Evolutionary conservation across 2,113 vertebrate species (phyloP).

Genomic region (Malaclemys terrapin): DNA sequence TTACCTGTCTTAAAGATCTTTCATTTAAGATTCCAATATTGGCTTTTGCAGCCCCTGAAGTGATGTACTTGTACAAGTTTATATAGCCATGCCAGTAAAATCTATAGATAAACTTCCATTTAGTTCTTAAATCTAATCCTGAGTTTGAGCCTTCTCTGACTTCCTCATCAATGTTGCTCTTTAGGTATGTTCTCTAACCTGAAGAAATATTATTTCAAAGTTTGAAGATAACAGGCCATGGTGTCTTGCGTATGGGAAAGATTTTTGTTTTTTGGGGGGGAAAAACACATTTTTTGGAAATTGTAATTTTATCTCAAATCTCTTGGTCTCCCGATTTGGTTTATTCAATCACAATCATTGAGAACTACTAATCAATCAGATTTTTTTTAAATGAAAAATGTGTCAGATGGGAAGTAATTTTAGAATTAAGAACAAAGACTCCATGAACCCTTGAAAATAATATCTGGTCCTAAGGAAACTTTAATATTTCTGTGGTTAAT

Average conservation of each 20-base stretch:
- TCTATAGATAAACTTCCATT: neutral
- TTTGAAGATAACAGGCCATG: constrained; percentile 16
- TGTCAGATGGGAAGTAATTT: neutral
- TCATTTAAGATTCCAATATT: neutral
- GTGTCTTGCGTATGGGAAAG: constrained; percentile 9
- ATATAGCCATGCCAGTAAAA: neutral
- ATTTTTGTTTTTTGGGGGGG: neutral
- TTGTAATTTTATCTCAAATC: neutral
- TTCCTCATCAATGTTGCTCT: neutral
- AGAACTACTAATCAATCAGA: neutral
- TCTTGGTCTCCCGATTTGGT: neutral
- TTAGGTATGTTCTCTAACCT: neutral
- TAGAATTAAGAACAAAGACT: neutral
- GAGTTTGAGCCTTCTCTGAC: neutral
- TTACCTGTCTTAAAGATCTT: neutral
- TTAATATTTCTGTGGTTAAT: neutral
- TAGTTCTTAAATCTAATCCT: neutral
- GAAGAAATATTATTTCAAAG: constrained; percentile 6
- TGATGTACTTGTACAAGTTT: neutral
- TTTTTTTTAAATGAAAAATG: neutral
- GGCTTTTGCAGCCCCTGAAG: neutral
- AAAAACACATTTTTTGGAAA: neutral
- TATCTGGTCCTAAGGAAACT: neutral
- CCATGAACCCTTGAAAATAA: neutral
- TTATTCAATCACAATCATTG: neutral